phyloP scores from a whole-genome alignment of 2,888 invertebrate genomes.

The Mamestra brassicae region DNA sequence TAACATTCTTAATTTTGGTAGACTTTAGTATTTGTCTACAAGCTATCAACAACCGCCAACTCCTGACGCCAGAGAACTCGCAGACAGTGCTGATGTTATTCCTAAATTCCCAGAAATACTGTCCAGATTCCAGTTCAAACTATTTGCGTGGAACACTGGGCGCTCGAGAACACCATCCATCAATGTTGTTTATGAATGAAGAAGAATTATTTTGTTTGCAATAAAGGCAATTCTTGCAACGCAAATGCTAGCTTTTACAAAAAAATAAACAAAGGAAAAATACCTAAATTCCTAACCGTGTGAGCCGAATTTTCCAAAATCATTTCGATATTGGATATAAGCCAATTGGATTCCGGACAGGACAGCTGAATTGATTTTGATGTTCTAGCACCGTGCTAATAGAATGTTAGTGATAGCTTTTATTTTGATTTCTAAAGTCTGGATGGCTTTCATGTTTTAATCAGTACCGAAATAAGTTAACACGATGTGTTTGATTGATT shows the following conservation, averaged over 20 bases:
- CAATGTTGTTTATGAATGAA: conserved; percentile 59
- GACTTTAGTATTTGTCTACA: not conserved
- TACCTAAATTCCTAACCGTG: conserved; percentile 39
- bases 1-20: not conserved
- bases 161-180: conserved; percentile 43
- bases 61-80: conserved; percentile 34
- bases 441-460: conserved; percentile 30
- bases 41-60: conserved; percentile 16
- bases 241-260: conserved; percentile 51
- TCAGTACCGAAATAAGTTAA: conserved; percentile 20
- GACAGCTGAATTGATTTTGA: conserved; percentile 45
- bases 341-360: conserved; percentile 55
- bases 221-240: conserved; percentile 57
- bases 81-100: conserved; percentile 41
- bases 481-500: not conserved
- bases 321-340: conserved; percentile 55
- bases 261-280: conserved; percentile 65
- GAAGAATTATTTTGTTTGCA: conserved; percentile 60
- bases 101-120: conserved; percentile 51
- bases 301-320: conserved; percentile 54
- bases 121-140: conserved; percentile 51
- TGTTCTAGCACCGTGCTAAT: conserved; percentile 39
- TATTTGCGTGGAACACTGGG: conserved; percentile 43
- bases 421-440: conserved; percentile 39
- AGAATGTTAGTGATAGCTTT: conserved; percentile 28